Conservation (phyloP, 2,113 vertebrate species). For the Oreochromis spilurus region DNA sequence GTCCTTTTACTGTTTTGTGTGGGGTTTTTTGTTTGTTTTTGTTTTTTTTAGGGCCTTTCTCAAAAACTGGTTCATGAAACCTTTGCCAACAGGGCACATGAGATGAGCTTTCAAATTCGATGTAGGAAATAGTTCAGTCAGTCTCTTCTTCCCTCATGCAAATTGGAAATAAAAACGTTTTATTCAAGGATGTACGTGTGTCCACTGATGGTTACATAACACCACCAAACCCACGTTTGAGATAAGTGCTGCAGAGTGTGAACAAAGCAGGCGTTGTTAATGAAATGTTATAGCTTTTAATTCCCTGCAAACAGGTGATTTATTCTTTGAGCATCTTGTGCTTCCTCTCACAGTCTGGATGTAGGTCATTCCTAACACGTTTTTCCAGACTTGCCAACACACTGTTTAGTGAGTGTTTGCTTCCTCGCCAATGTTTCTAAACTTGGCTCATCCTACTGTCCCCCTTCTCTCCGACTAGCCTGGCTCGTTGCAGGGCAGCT, state of each 20-base stretch:
- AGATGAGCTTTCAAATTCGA: background rate
- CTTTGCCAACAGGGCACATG: background rate
- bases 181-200: background rate
- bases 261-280: background rate
- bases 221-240: background rate
- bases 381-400: background rate
- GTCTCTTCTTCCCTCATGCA: background rate
- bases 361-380: background rate
- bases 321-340: background rate
- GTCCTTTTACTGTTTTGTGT: background rate
- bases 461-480: background rate
- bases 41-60: accelerated
- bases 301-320: background rate
- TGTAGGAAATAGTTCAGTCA: background rate
- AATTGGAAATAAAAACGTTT: background rate
- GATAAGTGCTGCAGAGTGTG: background rate
- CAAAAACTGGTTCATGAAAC: background rate
- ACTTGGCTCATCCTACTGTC: constrained; percentile 25
- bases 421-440: constrained; percentile 5
- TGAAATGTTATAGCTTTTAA: background rate
- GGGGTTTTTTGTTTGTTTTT: background rate
- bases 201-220: background rate
- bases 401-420: background rate
- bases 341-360: background rate
- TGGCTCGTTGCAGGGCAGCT: background rate